phyloP scores from a whole-genome alignment of 2,113 vertebrate species.

The Chionomys nivalis region DNA sequence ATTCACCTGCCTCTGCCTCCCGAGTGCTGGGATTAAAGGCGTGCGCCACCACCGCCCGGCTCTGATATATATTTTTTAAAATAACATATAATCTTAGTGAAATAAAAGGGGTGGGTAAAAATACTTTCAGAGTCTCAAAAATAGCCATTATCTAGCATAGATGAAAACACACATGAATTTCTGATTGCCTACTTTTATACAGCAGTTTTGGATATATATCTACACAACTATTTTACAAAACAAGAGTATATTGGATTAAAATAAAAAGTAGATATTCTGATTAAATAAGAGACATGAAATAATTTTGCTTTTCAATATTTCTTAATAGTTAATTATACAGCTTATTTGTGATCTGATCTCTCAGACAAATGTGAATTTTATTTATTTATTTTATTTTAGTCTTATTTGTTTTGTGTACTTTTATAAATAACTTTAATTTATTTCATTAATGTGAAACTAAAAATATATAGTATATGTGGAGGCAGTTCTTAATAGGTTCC shows the following conservation, averaged over 20 bases:
- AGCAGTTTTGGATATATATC: neutral
- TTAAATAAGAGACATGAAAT: neutral
- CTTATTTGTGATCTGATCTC: neutral
- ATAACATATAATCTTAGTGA: neutral
- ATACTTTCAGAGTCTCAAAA: neutral
- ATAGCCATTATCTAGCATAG: neutral
- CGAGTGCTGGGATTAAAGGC: no score
- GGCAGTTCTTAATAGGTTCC: neutral
- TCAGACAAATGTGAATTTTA: neutral
- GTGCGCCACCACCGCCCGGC: no score
- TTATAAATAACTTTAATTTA: neutral
- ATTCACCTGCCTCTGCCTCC: no score
- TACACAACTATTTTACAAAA: neutral
- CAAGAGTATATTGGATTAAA: neutral
- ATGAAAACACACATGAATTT: neutral
- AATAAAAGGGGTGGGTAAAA: neutral
- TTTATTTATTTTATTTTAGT: neutral
- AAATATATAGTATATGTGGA: neutral
- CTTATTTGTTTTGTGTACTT: neutral
- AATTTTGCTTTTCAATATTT: neutral
- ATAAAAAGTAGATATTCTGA: neutral
- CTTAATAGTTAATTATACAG: neutral
- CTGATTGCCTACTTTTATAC: neutral
- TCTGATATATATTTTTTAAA: no score
- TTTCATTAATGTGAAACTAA: neutral